phyloP scores from a whole-genome alignment of 2,888 invertebrate genomes.

The Apoda limacodes region DNA sequence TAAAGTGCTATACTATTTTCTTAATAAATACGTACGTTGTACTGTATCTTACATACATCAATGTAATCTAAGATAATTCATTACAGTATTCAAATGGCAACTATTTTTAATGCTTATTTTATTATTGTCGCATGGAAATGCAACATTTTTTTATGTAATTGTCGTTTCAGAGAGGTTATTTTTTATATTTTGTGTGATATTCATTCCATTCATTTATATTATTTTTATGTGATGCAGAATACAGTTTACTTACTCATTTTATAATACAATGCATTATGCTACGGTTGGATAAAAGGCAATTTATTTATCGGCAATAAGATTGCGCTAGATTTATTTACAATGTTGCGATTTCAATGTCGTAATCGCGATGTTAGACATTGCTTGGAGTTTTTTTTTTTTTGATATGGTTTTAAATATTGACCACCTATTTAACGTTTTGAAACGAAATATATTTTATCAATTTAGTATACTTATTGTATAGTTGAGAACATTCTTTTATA shows the following conservation, averaged over 20 bases:
- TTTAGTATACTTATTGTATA: not conserved
- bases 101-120: constrained; percentile 9
- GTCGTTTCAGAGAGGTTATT: constrained; percentile 39
- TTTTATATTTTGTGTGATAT: constrained; percentile 63
- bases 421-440: constrained; percentile 20
- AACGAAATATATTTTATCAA: too few relatives aligned
- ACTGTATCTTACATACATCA: constrained; percentile 25
- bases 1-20: constrained; percentile 67
- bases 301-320: constrained; percentile 56
- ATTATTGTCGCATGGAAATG: constrained; percentile 1
- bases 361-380: constrained; percentile 57
- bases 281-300: constrained; percentile 22
- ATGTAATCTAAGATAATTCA: constrained; percentile 33
- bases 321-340: constrained; percentile 54
- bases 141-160: too few relatives aligned
- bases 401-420: constrained; percentile 27
- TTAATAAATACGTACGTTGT: constrained; percentile 59
- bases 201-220: constrained; percentile 55
- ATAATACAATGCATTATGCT: not conserved
- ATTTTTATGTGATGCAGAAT: constrained; percentile 32
- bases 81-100: constrained; percentile 21
- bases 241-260: not conserved
- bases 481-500: constrained; percentile 43
- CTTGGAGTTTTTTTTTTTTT: constrained; percentile 35
- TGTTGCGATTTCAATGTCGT: constrained; percentile 25